Conservation (phyloP, 2,888 invertebrate species). For the Plebejus anna region DNA sequence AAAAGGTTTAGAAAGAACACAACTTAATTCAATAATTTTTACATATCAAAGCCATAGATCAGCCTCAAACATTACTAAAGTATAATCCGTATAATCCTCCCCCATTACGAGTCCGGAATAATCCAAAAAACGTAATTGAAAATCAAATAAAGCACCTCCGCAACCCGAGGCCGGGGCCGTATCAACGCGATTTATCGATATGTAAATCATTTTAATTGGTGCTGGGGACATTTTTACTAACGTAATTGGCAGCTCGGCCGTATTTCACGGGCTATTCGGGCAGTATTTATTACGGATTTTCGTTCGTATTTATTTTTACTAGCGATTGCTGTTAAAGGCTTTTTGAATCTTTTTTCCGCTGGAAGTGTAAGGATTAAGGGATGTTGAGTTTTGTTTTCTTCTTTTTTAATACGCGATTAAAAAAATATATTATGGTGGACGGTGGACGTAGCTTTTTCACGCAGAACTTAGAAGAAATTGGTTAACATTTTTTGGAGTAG, state of each 20-base stretch:
- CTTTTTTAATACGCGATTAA: background rate
- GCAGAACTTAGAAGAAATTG: too few species aligned
- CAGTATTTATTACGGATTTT: slow-evolving; percentile 16
- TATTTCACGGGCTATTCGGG: slow-evolving; percentile 53
- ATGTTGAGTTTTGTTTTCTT: background rate
- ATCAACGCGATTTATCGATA: slow-evolving; percentile 70
- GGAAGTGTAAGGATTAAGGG: background rate
- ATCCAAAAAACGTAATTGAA: slow-evolving; percentile 43
- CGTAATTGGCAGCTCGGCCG: slow-evolving; percentile 72
- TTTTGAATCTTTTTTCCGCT: slow-evolving; percentile 2
- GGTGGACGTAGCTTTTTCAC: background rate
- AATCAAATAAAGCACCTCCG: slow-evolving; percentile 19
- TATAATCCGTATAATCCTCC: slow-evolving; percentile 34
- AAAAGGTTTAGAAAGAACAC: background rate
- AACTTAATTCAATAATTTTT: background rate
- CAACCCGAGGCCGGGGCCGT: slow-evolving; percentile 45
- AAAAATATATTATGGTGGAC: background rate
- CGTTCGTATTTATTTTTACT: slow-evolving; percentile 18
- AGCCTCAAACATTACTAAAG: background rate
- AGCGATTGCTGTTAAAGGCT: slow-evolving; percentile 9
- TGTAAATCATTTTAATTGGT: slow-evolving; percentile 79
- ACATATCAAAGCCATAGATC: background rate
- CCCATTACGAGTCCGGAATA: slow-evolving; percentile 31
- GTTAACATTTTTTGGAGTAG: background rate
- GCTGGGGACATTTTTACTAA: slow-evolving; percentile 70